phyloP scores from a whole-genome alignment of 2,113 vertebrate species.

The Thryonomys swinderianus region DNA sequence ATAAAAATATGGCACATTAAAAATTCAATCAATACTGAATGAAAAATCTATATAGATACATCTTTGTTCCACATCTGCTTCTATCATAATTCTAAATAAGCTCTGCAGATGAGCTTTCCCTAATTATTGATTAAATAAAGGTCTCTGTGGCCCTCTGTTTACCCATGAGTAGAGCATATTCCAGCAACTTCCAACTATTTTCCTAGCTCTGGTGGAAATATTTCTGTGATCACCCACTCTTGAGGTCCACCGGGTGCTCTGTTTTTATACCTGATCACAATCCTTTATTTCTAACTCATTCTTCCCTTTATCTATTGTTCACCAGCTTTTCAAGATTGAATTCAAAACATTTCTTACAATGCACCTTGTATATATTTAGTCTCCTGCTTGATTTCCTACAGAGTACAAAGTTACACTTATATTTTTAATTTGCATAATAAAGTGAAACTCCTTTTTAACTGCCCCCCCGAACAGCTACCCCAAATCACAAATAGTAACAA shows the following conservation, averaged over 20 bases:
- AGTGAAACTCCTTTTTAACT: neutral
- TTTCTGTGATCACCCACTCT: constrained; percentile 4
- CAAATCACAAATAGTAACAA: constrained; percentile 7
- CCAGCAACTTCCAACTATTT: neutral
- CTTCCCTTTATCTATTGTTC: constrained; percentile 43
- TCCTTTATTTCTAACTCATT: constrained; percentile 49
- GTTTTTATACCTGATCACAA: constrained; percentile 18
- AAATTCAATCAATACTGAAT: neutral
- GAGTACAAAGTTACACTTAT: constrained; percentile 31
- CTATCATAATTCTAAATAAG: neutral
- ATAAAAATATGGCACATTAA: neutral
- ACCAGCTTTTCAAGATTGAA: neutral
- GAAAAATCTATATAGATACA: neutral
- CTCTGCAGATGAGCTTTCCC: neutral
- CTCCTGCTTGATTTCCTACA: constrained; percentile 5
- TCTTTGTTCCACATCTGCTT: neutral
- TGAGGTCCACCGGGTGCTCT: constrained; percentile 5
- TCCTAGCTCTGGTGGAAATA: constrained; percentile 15
- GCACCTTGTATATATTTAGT: neutral
- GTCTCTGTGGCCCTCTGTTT: constrained; percentile 29
- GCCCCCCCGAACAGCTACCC: neutral
- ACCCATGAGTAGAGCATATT: neutral
- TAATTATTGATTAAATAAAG: constrained; percentile 25
- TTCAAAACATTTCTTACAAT: constrained; percentile 30
- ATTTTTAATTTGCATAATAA: constrained; percentile 48